These are phyloP conservation scores for Enteromius viviparus DNA, from an alignment of 2,797 vertebrate species.

Conservation along the genomic window DNA sequence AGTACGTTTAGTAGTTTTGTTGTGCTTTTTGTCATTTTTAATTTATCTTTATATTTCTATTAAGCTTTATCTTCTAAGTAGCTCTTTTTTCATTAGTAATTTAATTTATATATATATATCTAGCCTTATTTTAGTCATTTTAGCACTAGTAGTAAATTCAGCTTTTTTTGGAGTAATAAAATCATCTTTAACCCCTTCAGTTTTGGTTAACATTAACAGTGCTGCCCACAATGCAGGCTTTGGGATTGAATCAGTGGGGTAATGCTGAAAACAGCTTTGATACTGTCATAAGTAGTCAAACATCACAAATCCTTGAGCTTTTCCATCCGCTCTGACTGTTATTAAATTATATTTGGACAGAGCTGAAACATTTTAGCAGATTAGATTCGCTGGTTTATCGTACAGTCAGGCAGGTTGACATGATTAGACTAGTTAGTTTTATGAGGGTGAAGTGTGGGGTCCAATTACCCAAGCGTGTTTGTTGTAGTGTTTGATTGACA, in stretches of 20 bases:
- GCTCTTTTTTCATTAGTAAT: neutral
- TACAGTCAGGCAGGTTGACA: neutral
- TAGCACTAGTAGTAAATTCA: neutral
- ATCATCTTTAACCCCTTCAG: neutral
- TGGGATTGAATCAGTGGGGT: neutral
- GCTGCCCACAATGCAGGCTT: neutral
- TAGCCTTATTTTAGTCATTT: neutral
- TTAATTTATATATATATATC: too few relatives aligned
- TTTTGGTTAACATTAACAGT: neutral
- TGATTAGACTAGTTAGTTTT: conserved; percentile 9
- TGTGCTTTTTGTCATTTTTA: neutral
- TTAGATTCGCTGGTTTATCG: neutral
- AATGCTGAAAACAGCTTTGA: conserved; percentile 7
- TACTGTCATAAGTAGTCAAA: conserved; percentile 13
- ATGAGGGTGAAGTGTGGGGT: neutral
- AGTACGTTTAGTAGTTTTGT: neutral
- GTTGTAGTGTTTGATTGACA: conserved; percentile 40
- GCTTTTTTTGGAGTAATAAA: neutral
- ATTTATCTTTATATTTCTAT: neutral
- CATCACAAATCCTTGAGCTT: conserved; percentile 23
- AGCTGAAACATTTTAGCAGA: neutral
- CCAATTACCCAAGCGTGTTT: conserved; percentile 53
- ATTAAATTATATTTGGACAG: conserved; percentile 5
- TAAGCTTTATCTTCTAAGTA: neutral
- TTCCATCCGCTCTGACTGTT: neutral